Conservation (phyloP, 2,113 vertebrate genomes). For the Cephalopholis sonnerati region DNA sequence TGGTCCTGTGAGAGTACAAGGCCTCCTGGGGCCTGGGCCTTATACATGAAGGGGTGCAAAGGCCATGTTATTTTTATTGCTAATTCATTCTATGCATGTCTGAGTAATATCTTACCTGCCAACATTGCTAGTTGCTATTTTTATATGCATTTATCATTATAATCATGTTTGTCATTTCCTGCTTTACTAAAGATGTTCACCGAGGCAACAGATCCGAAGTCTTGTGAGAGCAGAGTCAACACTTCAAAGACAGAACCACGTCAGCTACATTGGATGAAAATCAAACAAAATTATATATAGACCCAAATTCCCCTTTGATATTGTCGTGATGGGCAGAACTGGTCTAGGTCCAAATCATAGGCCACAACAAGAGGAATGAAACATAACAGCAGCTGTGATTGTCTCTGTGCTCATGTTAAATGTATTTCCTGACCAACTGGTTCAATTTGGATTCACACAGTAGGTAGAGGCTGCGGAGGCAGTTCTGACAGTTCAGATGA, state of each 20-base stretch:
- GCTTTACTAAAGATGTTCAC: conserved; percentile 12
- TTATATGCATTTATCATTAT: conserved; percentile 9
- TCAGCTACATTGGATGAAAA: conserved; percentile 10
- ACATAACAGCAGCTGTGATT: neutral
- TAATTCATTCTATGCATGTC: conserved; percentile 3
- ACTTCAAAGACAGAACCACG: conserved; percentile 24
- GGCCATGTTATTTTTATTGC: neutral
- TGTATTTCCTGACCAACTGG: neutral
- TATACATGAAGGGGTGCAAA: neutral
- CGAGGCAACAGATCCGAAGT: conserved; percentile 21
- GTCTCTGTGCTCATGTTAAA: neutral
- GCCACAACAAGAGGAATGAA: conserved; percentile 1
- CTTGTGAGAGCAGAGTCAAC: neutral
- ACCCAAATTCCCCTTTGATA: conserved; percentile 23
- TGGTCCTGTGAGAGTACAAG: neutral
- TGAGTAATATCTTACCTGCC: neutral
- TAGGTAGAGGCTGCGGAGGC: neutral
- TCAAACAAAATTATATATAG: conserved; percentile 22
- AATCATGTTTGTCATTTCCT: conserved; percentile 6
- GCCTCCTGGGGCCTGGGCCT: neutral
- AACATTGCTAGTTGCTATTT: conserved; percentile 18
- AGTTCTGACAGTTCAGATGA: neutral
- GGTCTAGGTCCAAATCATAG: conserved; percentile 30
- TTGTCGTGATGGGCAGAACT: neutral
- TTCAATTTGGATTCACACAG: neutral